Evolutionary conservation across 2,113 vertebrate species (phyloP), one percentile per base, ranked within the genome.

Genomic region (Sphaerodactylus townsendi): DNA sequence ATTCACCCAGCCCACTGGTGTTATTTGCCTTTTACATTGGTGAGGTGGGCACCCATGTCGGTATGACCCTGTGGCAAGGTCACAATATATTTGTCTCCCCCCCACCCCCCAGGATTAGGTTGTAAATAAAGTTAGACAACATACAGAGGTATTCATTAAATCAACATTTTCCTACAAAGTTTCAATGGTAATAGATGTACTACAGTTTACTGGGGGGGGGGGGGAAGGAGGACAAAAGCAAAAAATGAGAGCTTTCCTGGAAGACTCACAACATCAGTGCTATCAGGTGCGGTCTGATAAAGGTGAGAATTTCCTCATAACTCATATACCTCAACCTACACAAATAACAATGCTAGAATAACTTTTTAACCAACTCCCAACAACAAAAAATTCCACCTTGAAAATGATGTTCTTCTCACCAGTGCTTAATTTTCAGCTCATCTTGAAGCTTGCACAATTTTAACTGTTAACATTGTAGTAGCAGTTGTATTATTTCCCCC

Each of bases 261-360:
- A 78, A 33, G 28, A 77, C 21, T 25, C 84, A 81, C 90, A 93
- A 5, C 87, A 94, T 89, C 85, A 88, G 64, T 87, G 88, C 82
- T 90, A 90, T 82, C 88, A 30, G 33, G 73, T 19, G 30, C 50
- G 2, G 56, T 83, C 33, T 39, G 62, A 69, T 81, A 75, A 86
- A 50, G 1, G 1, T 0, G 25, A 73, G 10, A 59, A 17, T 10
- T 28, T 41, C 44, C 2, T 19, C 21, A 25, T 6, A 4, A 72
- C 9, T 17, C n/a, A 33, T 14, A 35, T 44, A 44, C 25, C 30
- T 6, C 48, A 50, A 50, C 48, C 80, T 87, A 37, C 74, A 28
- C 37, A 66, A 41, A 1, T 3, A 2, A 48, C 10, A 30, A 25
- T 50, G 0, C 0, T 5, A 39, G 64, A 53, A 81, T 17, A 0